These are phyloP conservation scores for Melierax canorus DNA, from an alignment of 2,113 vertebrate genomes.

Conservation along the genomic window DNA sequence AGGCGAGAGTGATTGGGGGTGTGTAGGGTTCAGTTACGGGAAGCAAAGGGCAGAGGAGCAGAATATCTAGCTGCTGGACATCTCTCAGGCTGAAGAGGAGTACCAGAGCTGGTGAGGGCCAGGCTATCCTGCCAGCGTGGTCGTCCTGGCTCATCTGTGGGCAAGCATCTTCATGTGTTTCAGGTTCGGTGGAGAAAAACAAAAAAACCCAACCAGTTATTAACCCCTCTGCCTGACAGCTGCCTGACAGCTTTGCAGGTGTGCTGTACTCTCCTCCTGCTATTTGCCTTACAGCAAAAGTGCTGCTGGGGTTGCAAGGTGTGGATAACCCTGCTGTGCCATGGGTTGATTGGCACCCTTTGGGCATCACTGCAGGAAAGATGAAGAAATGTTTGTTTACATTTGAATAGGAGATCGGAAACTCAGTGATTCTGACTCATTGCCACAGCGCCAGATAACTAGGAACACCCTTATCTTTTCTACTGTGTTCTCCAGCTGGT, in stretches of 20 bases:
- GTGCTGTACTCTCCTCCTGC: background rate
- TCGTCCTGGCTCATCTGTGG: background rate
- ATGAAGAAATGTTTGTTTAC: slow-evolving; percentile 36
- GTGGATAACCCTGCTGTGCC: background rate
- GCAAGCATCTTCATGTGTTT: background rate
- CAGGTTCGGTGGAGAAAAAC: background rate
- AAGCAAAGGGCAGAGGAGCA: background rate
- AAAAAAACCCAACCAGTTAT: background rate
- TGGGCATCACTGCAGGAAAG: background rate
- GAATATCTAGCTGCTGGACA: background rate
- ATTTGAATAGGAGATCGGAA: slow-evolving; percentile 42
- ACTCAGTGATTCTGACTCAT: slow-evolving; percentile 27
- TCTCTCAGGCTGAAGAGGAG: background rate
- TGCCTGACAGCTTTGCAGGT: background rate
- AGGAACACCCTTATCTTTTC: slow-evolving; percentile 34
- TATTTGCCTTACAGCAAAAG: background rate
- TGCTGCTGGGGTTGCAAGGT: background rate
- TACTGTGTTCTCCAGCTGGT: background rate
- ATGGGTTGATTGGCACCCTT: background rate
- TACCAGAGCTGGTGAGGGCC: background rate
- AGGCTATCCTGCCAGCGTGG: background rate
- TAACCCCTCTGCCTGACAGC: background rate
- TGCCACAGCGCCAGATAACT: background rate
- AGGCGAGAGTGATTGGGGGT: background rate
- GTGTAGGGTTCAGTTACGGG: background rate